phyloP scores from a whole-genome alignment of 2,797 vertebrate species.

The Chrosomus eos region DNA sequence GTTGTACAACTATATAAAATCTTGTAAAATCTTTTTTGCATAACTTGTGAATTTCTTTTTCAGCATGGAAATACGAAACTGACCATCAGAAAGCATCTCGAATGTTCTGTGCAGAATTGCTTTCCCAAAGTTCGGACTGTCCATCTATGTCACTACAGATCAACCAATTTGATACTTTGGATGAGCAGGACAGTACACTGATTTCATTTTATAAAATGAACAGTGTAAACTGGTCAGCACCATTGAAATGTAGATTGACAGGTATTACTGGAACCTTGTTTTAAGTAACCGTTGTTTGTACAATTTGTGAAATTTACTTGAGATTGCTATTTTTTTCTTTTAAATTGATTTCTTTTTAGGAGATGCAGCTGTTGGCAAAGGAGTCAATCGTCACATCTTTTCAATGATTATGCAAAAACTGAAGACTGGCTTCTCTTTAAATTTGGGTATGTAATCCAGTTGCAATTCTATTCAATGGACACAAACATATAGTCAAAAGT shows the following conservation, averaged over 20 bases:
- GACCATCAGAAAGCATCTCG: constrained; percentile 39
- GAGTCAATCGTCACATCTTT: constrained; percentile 22
- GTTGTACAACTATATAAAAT: not conserved
- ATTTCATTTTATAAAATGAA: constrained; percentile 46
- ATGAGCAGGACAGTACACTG: constrained; percentile 37
- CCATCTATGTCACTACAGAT: constrained; percentile 16
- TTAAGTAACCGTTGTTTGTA: not conserved
- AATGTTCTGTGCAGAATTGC: constrained; percentile 29
- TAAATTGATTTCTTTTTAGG: constrained; percentile 10
- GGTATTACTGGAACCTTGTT: not conserved
- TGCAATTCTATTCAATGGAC: not conserved
- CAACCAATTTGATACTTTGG: constrained; percentile 13
- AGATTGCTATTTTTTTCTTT: not conserved
- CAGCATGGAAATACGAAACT: constrained; percentile 32
- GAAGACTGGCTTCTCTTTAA: constrained; percentile 23
- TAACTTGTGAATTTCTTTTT: constrained; percentile 18
- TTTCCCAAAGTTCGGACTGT: not conserved
- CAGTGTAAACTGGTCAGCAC: constrained; percentile 35
- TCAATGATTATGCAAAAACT: constrained; percentile 30
- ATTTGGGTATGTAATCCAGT: constrained; percentile 16
- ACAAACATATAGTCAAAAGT: too few species aligned
- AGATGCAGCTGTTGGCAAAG: constrained; percentile 32
- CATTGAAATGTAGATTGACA: constrained; percentile 29
- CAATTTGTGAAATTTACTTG: not conserved
- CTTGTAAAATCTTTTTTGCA: constrained; percentile 6